phyloP scores from a whole-genome alignment of 2,888 invertebrate species.

The Melanophora roralis region DNA sequence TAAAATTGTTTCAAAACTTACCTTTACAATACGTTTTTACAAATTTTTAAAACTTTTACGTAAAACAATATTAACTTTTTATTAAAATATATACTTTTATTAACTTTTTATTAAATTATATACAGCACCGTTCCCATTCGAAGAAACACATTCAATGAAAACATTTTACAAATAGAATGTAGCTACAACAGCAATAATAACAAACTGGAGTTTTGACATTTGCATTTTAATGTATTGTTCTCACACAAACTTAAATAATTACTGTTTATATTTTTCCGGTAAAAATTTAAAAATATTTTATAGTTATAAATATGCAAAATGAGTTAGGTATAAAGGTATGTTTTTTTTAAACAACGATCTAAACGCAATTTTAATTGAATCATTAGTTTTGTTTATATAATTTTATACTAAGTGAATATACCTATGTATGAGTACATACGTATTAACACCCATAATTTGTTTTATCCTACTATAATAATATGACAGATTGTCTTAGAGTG shows the following conservation, averaged over 20 bases:
- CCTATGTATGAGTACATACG: too few relatives aligned
- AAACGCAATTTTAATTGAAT: too few relatives aligned
- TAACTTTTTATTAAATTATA: neutral
- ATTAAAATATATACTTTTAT: too few relatives aligned
- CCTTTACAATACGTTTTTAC: neutral
- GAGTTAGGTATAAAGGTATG: too few relatives aligned
- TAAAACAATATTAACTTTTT: too few relatives aligned
- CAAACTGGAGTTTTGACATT: conserved; percentile 36
- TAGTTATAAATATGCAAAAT: neutral
- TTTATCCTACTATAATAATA: too few relatives aligned
- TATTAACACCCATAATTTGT: too few relatives aligned
- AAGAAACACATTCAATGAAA: conserved; percentile 24
- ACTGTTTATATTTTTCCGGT: conserved; percentile 36
- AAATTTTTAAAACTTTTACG: neutral
- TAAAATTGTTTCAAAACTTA: neutral
- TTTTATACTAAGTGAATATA: too few relatives aligned
- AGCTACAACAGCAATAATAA: conserved; percentile 23
- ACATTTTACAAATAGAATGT: conserved; percentile 7
- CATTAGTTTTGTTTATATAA: too few relatives aligned
- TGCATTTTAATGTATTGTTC: neutral
- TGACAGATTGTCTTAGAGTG: too few relatives aligned
- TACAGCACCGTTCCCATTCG: conserved; percentile 33
- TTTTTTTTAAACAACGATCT: too few relatives aligned
- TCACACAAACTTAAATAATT: conserved; percentile 12
- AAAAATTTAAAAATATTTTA: conserved; percentile 38